Evolutionary conservation across 2,797 vertebrate genomes (phyloP), one percentile per base, ranked within the genome.

Genomic region (Coregonus ussuriensis): DNA sequence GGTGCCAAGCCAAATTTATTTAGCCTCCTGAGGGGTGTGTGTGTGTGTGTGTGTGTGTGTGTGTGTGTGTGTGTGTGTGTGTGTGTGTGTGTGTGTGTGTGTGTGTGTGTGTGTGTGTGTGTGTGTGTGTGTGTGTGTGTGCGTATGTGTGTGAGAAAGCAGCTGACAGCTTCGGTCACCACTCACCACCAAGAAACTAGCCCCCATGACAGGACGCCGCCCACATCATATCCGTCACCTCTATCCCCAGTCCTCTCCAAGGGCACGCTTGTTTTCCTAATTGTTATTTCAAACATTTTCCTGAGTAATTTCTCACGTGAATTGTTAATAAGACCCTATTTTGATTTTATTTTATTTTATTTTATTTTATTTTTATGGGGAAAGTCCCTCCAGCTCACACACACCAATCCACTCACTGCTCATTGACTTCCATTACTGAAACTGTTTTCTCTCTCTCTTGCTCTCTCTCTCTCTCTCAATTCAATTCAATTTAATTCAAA

Each of bases 301-400:
- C 51, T 78, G 63, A 82, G 69, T 79, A 37, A 82, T 35, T 51
- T 51, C 25, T 51, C 21, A 41, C 69, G 11, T 13, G 3, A 47
- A 47, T 47, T 47, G 72, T 68, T 67, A 75, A 82, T 79, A 70
- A 21, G 76, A 35, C 51, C 7, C 68, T 52, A 51, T 71, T 80
- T 25, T 69, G 72, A 41, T 3, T 25, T 25, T 25, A 25, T 25
- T 25, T 25, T 25, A 25, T 25, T 25, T 25, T 25, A 25, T 25
- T 25, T 25, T 25, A 25, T 25, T 25, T 25, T 52, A 66, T 71
- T 80, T 25, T 69, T 74, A 37, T 3, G 35, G 25, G 77, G 80
- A 63, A 82, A 78, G 65, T 78, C 77, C 74, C 69, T 29, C 16
- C 41, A 47, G 9, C 41, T 47, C 41, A 47, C 41, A 37, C 35